A percentile compares a stretch with the other conserved stretches of the same genome.
Evolutionary conservation across 2,797 vertebrate genomes (phyloP).

Genomic region (Gallinago nigripennis): DNA sequence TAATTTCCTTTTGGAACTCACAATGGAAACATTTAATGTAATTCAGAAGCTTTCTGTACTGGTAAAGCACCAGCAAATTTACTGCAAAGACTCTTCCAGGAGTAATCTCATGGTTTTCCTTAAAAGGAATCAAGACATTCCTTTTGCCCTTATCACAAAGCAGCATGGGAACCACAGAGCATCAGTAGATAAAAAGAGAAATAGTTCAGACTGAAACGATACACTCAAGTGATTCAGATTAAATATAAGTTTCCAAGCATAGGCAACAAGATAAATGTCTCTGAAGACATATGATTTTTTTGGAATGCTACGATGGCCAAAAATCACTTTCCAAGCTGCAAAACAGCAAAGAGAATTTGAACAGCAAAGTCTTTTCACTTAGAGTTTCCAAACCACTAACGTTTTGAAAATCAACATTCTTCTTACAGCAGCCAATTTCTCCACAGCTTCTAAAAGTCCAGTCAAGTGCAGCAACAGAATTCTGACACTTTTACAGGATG

Average conservation of each 20-base stretch:
- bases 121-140: conserved; percentile 37
- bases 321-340: background rate
- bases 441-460: background rate
- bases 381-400: background rate
- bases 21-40: background rate
- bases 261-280: background rate
- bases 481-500: background rate
- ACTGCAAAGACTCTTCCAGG: background rate
- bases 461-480: background rate
- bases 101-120: conserved; percentile 6
- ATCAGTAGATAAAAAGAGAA: conserved; percentile 9
- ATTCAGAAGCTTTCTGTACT: background rate
- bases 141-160: conserved; percentile 19
- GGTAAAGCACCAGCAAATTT: background rate
- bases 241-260: background rate
- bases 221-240: background rate
- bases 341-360: background rate
- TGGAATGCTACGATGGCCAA: background rate
- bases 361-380: background rate
- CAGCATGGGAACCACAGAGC: conserved; percentile 18
- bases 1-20: background rate
- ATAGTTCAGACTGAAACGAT: background rate
- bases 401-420: background rate
- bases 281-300: background rate
- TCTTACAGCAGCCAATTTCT: background rate